Base-by-base conservation (phyloP, 2,113 vertebrate genomes). In the Abramis brama region DNA sequence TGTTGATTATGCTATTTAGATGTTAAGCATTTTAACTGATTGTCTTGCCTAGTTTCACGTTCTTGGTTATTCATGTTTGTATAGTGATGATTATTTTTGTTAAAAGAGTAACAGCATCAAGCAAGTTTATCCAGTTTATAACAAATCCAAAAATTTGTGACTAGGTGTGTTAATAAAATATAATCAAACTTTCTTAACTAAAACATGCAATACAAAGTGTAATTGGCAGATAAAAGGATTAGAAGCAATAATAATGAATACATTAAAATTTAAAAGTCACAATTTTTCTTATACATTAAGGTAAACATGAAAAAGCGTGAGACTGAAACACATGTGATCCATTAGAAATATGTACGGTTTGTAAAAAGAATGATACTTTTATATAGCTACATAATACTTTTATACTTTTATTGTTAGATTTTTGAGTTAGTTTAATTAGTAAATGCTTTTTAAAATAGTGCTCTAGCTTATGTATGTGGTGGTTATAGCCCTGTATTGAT, bases 91-190 rank as follows among this genome's bases (percentile, higher is more conserved):
- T 74, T 47, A 27, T 76, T 47, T 52, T 15, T 47, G 10, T 74
- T 73, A 30, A 52, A 52, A 30, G 10, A 71, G 30, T 83, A 64
- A 45, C 27, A 73, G 8, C 47, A 17, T 83, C 21, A n/a, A 73
- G 50, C 81, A 12, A 71, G 47, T 39, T 71, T 39, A 23, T 39
- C 8, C 30, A 68, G 52, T 77, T 79, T 79, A 25, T 76, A 47
- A 55, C 75, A 30, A 74, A 43, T 27, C 47, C 23, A 52, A n/a
- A n/a, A n/a, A n/a, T 52, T 2, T 27, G 47, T 30, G 47, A 15
- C 45, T 76, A 15, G 39, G 25, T 76, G 45, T 75, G 21, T 50
- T 47, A 76, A 76, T 36, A 1, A 68, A 36, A 36, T 70, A 36
- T 68, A 36, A 33, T 15, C 2, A 33, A 30, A 17, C 6, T 30